Evolutionary conservation across 2,113 vertebrate genomes (phyloP).

Genomic region (Alligator mississippiensis): DNA sequence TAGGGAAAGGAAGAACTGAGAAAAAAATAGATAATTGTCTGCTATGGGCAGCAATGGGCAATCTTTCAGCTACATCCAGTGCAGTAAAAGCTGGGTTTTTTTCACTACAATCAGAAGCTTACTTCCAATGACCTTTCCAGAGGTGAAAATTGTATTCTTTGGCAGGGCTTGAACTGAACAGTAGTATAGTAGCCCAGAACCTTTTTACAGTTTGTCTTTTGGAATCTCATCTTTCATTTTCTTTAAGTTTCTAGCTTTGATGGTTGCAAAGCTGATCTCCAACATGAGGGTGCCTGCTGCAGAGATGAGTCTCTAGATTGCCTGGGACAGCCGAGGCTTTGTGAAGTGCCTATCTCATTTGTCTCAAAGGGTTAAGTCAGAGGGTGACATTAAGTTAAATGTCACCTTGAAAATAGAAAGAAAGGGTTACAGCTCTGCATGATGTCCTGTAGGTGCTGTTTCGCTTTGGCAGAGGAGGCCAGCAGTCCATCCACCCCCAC

Average conservation of each 20-base stretch:
- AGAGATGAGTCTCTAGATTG: background rate
- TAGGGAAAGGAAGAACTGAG: background rate
- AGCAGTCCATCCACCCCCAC: background rate
- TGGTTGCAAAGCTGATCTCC: background rate
- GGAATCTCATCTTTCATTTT: background rate
- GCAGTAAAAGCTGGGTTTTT: background rate
- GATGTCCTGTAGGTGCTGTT: fast-evolving
- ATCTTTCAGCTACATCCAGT: background rate
- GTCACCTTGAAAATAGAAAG: background rate
- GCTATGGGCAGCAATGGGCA: background rate
- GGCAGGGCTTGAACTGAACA: background rate
- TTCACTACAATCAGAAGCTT: fast-evolving
- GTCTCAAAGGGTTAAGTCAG: background rate
- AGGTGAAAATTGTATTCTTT: background rate
- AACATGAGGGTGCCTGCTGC: fast-evolving
- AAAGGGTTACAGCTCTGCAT: background rate
- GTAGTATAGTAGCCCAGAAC: fast-evolving
- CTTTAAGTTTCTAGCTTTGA: background rate
- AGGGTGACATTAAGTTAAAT: background rate
- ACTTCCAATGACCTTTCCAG: background rate
- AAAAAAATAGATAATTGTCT: background rate
- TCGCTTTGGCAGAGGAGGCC: background rate
- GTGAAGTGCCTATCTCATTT: background rate
- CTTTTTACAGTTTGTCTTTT: background rate
- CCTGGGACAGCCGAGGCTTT: background rate